Evolutionary conservation across 2,113 vertebrate species (phyloP), one percentile per base, ranked within the genome.

Genomic region (Procapra przewalskii): DNA sequence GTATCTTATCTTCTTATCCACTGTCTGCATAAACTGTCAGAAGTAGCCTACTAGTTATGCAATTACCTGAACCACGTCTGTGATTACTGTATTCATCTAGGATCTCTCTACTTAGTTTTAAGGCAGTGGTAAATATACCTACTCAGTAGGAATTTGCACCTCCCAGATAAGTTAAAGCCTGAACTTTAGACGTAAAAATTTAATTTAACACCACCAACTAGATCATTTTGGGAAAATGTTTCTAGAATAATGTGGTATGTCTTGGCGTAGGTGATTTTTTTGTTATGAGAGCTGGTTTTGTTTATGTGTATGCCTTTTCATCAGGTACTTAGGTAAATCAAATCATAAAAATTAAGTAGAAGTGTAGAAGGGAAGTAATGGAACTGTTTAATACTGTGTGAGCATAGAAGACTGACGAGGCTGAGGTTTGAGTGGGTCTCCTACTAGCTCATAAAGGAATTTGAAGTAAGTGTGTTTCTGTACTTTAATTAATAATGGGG

Each of bases 81-180:
- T 7, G 59, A 7, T 52, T 54, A 48, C n/a, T n/a, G 2, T 31
- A 48, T 80, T 64, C 43, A n/a, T 50, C 40, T 91, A 83, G 25
- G 27, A 50, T 64, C 94, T 94, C 43, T 96, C 21, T 85, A 31
- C 54, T 92, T 94, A 59, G 10, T 91, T 84, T 92, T 85, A 88
- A 90, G 52, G 43, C 67, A 83, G 12, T 95, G n/a, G 57, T n/a
- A 93, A 91, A 96, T 88, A 83, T 83, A 89, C 52, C 55, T 81
- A 15, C 60, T 80, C 3, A 43, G 52, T 48, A 91, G 86, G 16
- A 93, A 93, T 95, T 96, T 86, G 19, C 15, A 86, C 23, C 79
- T 93, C 43, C 88, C 40, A 93, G 59, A 36, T 77, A 90, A 91
- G 62, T 91, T 94, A 94, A 88, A 11, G 57, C 95, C 54, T 96